These are phyloP conservation scores for Limenitis camilla DNA, from an alignment of 2,888 invertebrate genomes.

Conservation along the genomic window DNA sequence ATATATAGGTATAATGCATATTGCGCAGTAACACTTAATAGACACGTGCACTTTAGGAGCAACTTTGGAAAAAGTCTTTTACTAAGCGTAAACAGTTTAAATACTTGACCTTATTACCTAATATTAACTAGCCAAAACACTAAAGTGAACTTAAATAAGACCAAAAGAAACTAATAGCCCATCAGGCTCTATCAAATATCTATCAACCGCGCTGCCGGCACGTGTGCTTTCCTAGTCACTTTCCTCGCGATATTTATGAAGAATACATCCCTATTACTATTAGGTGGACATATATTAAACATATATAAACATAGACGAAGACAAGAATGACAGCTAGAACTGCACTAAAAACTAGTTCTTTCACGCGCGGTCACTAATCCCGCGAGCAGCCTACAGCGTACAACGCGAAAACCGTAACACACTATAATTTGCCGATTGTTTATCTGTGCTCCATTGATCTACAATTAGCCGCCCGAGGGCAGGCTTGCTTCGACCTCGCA, in stretches of 20 bases:
- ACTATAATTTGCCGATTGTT: slow-evolving; percentile 30
- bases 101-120: too few relatives aligned
- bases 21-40: too few relatives aligned
- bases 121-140: too few relatives aligned
- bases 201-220: too few relatives aligned
- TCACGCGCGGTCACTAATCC: slow-evolving; percentile 12
- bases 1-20: too few relatives aligned
- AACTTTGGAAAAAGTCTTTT: too few relatives aligned
- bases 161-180: too few relatives aligned
- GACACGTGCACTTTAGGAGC: too few relatives aligned
- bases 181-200: too few relatives aligned
- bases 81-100: too few relatives aligned
- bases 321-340: slow-evolving; percentile 3
- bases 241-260: slow-evolving; percentile 1
- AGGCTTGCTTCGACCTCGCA: slow-evolving; percentile 45
- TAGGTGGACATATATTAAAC: not conserved
- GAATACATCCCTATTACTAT: slow-evolving; percentile 1
- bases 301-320: not conserved
- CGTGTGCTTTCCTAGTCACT: not conserved
- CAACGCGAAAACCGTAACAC: slow-evolving; percentile 21
- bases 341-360: slow-evolving; percentile 2
- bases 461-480: slow-evolving; percentile 40
- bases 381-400: slow-evolving; percentile 10
- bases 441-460: slow-evolving; percentile 26
- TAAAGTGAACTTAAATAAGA: too few relatives aligned